Base-by-base conservation (phyloP, 2,888 invertebrate genomes). In the Pecten maximus region DNA sequence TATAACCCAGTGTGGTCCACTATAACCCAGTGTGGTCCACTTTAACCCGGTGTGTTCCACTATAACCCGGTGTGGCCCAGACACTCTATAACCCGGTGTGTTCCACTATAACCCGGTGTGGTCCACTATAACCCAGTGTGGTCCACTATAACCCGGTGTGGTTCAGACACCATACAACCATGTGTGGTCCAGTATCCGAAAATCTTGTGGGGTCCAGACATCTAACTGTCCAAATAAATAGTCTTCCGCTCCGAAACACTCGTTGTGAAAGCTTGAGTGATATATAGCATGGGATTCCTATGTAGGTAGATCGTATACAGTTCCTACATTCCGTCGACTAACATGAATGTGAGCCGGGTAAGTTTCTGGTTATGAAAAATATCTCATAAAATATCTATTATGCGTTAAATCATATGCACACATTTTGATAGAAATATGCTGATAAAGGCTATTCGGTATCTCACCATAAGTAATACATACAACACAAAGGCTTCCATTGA, bases 351-450 rank as follows among this genome's bases (percentile, higher is more conserved):
- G 74, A 74, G 28, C 16, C 74, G 74, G 74, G 74, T 74, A 74
- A 1, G 35, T 74, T 74, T 74, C 74, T 35, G 28, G 10, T 74
- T 28, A 74, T 28, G 35, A 74, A 28, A 28, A 74, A 74, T 74
- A 74, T 74, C 74, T 74, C 28, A 28, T 74, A 35, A 35, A 74
- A 35, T 35, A 74, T 74, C 74, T 28, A 74, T 4, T 74, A 74
- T 74, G 74, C 10, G 35, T 28, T 74, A 74, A 35, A 74, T 74
- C 74, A 74, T 74, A 54, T 54, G 54, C 23, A 54, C 54, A 54
- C 23, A 35, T 74, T 74, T 60, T 74, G 28, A 74, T 74, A 35
- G 74, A 74, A 74, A 74, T 35, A 74, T 74, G 74, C 74, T 74
- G 74, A 74, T 74, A 74, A 74, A 74, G 15, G 28, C 35, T 74